A percentile compares a stretch with the other conserved stretches of the same genome.
Conservation (phyloP, 1,140 invertebrate species). For the Cyphomyrmex costatus region DNA sequence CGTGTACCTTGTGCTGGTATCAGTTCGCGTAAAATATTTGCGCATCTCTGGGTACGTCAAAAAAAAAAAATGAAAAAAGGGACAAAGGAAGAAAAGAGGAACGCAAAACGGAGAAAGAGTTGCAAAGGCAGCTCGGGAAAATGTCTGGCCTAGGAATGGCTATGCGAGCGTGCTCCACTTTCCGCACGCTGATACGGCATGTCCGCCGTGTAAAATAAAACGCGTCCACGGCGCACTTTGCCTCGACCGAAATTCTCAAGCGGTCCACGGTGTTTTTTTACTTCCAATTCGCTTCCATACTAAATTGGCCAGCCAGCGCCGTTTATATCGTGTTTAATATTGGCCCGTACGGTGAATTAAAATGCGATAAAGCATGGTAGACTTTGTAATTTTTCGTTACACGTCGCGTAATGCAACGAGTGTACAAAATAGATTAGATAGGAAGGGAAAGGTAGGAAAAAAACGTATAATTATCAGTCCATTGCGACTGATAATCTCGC, state of each 20-base stretch:
- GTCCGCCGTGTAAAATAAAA: conserved; percentile 74
- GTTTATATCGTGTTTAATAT: conserved; percentile 77
- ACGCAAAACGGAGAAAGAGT: conserved; percentile 17
- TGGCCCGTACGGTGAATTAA: conserved; percentile 67
- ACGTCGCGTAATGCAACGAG: conserved; percentile 8
- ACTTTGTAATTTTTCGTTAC: conserved; percentile 62
- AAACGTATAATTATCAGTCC: neutral
- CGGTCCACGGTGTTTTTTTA: conserved; percentile 57
- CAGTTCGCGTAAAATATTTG: conserved; percentile 69
- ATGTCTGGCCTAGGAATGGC: conserved; percentile 63
- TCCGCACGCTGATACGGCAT: conserved; percentile 74
- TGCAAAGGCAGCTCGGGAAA: conserved; percentile 56
- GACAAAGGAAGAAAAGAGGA: neutral
- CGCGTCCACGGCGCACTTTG: conserved; percentile 40
- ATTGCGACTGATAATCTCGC: conserved; percentile 44
- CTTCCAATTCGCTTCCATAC: conserved; percentile 52
- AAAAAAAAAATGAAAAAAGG: conserved; percentile 25
- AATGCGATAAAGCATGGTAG: conserved; percentile 68
- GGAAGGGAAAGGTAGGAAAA: neutral
- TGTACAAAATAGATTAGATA: conserved; percentile 1
- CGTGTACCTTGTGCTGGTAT: conserved; percentile 50
- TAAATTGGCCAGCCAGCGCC: conserved; percentile 68
- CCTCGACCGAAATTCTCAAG: conserved; percentile 60
- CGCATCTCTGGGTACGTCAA: conserved; percentile 57
- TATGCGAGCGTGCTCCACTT: conserved; percentile 65